Conservation (phyloP, 2,113 vertebrate genomes). For the Megalops atlanticus region DNA sequence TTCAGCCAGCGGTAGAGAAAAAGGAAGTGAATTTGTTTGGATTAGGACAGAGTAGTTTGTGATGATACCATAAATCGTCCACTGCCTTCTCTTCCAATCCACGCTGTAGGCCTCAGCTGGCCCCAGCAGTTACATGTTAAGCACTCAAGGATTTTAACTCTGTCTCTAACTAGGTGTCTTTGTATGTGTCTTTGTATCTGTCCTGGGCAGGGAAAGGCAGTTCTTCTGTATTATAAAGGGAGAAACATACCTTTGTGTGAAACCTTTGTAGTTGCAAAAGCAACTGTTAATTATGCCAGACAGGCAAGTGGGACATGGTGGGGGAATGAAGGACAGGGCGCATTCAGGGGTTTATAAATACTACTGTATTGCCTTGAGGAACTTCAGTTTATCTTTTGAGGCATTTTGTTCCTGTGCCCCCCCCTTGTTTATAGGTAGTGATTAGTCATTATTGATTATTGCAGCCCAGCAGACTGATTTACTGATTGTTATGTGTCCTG, state of each 20-base stretch:
- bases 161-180: too few species aligned
- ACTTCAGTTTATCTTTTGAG: not conserved
- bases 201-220: not conserved
- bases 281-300: not conserved
- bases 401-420: not conserved
- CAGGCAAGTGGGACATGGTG: not conserved
- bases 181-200: not conserved
- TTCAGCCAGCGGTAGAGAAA: not conserved
- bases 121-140: not conserved
- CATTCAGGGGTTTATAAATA: not conserved
- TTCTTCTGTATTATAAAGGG: not conserved
- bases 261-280: not conserved
- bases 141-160: too few species aligned
- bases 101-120: not conserved
- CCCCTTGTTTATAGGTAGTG: not conserved
- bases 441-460: not conserved
- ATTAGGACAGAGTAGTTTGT: not conserved
- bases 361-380: too few species aligned
- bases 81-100: not conserved
- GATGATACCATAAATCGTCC: not conserved
- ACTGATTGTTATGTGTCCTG: constrained; percentile 40
- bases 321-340: not conserved
- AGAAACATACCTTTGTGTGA: not conserved
- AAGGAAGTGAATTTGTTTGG: not conserved
- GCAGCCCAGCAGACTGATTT: not conserved